Base-by-base conservation (phyloP, 1,140 invertebrate genomes). In the Matsumurasca onukii region DNA sequence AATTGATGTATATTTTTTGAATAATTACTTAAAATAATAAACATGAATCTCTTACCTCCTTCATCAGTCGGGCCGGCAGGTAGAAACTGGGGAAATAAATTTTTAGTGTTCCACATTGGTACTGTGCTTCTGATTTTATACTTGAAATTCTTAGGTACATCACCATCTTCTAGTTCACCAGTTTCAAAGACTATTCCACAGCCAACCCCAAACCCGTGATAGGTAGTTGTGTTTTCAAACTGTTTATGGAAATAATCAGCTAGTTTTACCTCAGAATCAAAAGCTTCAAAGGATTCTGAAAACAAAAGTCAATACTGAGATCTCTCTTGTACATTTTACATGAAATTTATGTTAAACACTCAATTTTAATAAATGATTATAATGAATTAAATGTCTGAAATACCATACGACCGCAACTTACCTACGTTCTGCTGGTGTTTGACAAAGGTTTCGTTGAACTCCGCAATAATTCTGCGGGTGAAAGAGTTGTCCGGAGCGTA, bases 101-200 rank as follows among this genome's bases (percentile, higher is more conserved):
- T 0, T 63, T 68, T 61, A 20, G 69, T 70, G 29, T 67, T 2
- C 66, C 66, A 70, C 13, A 29, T 20, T 20, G 61, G 31, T 25
- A 63, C 51, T 24, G 61, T 52, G 27, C 48, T 68, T 27, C 69
- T 55, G 20, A 70, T 51, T 22, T 68, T 70, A 17, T 70, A 70
- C 9, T 55, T 62, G 30, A 70, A 68, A 13, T 45, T 25, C 13
- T 45, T 30, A 0, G 69, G 34, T 25, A 59, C 30, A 39, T 57
- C 20, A 31, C 22, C 15, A 15, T 39, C 55, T 5, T 17, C 17
- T 27, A n/a, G n/a, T 69, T 57, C n/a, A 48, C n/a, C 24, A 55
- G 67, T 34, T 48, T 2, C 25, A 39, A 66, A 66, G 55, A 31
- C 27, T 45, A 65, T 65, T 9, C 62, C 62, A 27, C 48, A 65